Evolutionary conservation across 1,140 invertebrate genomes (phyloP).

Genomic region (Drosophila sucinea): DNA sequence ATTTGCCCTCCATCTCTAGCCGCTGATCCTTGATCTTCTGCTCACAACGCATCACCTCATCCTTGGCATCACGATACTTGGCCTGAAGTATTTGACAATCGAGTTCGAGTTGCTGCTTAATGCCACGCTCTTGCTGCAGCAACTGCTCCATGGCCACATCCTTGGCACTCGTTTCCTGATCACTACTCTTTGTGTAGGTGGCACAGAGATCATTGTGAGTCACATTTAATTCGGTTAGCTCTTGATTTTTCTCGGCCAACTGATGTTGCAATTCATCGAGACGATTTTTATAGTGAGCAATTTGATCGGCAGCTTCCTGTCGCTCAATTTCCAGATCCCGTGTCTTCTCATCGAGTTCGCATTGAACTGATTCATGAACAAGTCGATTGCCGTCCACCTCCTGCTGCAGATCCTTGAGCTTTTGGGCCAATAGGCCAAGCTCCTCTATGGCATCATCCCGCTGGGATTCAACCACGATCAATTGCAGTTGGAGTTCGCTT

Average conservation of each 20-base stretch:
- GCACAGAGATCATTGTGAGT: conserved; percentile 16
- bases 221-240: conserved; percentile 10
- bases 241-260: not conserved
- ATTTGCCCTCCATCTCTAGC: conserved; percentile 87
- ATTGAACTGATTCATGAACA: conserved; percentile 12
- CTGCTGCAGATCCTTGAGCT: conserved; percentile 8
- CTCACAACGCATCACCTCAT: conserved; percentile 52
- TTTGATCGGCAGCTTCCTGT: not conserved
- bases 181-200: conserved; percentile 14
- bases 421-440: not conserved
- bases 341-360: conserved; percentile 35
- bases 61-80: conserved; percentile 69
- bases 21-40: conserved; percentile 84
- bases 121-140: conserved; percentile 10
- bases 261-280: not conserved
- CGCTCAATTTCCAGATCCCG: conserved; percentile 23
- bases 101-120: conserved; percentile 40
- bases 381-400: conserved; percentile 25
- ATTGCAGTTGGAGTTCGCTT: conserved; percentile 1
- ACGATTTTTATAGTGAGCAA: conserved; percentile 8
- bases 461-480: not conserved
- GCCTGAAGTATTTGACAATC: conserved; percentile 72
- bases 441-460: not conserved
- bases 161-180: not conserved
- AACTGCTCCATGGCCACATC: not conserved